Percentiles rank a stretch among this genome's conserved stretches.
Evolutionary conservation across 2,113 vertebrate species (phyloP).

Genomic region (Halcyon malimbica): DNA sequence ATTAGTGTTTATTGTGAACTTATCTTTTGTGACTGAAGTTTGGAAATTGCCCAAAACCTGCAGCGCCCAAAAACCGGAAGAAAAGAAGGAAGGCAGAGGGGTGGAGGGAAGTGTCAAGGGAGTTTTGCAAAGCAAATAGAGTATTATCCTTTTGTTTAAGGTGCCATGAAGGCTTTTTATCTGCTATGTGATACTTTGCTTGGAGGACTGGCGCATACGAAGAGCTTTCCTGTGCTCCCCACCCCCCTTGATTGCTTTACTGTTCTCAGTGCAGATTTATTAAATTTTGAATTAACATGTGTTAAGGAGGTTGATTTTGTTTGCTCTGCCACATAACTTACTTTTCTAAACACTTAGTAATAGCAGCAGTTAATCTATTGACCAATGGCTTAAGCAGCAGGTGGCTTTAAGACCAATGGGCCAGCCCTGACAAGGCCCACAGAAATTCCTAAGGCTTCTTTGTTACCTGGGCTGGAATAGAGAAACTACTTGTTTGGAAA

Average conservation of each 20-base stretch:
- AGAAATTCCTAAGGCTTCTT: slow-evolving; percentile 79
- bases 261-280: slow-evolving; percentile 73
- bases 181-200: slow-evolving; percentile 60
- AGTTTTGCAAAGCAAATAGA: slow-evolving; percentile 68
- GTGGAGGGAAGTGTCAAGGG: slow-evolving; percentile 39
- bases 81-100: slow-evolving; percentile 42
- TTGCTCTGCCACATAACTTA: slow-evolving; percentile 84
- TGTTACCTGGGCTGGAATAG: slow-evolving; percentile 83
- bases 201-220: neutral
- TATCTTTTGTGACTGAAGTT: neutral
- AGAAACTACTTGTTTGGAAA: slow-evolving; percentile 82
- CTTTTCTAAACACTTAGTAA: slow-evolving; percentile 82
- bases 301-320: slow-evolving; percentile 83
- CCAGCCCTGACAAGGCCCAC: slow-evolving; percentile 68
- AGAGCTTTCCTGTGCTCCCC: slow-evolving; percentile 17
- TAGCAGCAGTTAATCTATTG: slow-evolving; percentile 83
- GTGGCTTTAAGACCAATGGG: slow-evolving; percentile 80
- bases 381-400: slow-evolving; percentile 84
- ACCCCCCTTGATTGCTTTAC: slow-evolving; percentile 55
- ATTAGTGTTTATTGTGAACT: neutral
- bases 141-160: slow-evolving; percentile 56
- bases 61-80: neutral
- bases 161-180: slow-evolving; percentile 45
- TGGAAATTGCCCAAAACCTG: slow-evolving; percentile 45
- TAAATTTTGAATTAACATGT: slow-evolving; percentile 85